These are phyloP conservation scores for Ceratosolen solmsi DNA, from an alignment of 1,140 invertebrate genomes.

Conservation along the genomic window DNA sequence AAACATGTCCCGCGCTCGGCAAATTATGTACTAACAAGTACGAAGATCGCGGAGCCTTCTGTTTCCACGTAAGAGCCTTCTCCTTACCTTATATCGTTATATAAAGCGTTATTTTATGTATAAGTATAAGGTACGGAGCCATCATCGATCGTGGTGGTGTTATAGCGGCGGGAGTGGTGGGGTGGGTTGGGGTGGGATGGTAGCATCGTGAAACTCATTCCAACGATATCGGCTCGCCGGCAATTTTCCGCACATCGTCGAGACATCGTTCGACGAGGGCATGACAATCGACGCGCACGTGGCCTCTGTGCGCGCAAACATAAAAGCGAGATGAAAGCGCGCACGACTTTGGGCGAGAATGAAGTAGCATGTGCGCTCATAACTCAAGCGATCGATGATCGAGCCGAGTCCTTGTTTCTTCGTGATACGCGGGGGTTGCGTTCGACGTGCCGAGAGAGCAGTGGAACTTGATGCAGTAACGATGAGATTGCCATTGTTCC, in stretches of 20 bases:
- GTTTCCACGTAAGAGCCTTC: neutral
- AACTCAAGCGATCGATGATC: constrained; percentile 8
- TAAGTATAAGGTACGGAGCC: neutral
- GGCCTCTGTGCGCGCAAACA: neutral
- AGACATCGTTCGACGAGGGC: too few relatives aligned
- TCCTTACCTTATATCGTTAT: neutral
- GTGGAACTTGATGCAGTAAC: neutral
- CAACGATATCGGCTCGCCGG: neutral
- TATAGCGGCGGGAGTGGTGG: neutral
- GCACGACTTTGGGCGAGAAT: neutral
- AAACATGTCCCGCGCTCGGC: neutral
- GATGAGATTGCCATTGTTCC: too few relatives aligned
- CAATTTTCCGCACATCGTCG: neutral
- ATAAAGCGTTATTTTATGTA: neutral
- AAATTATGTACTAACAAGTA: neutral
- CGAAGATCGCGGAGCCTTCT: neutral
- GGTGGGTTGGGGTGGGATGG: neutral
- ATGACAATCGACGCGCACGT: neutral
- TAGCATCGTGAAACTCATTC: neutral
- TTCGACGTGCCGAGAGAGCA: neutral
- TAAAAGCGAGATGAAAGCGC: neutral
- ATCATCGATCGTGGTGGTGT: neutral
- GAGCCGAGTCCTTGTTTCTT: neutral
- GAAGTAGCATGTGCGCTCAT: neutral
- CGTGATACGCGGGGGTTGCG: neutral